Conservation (phyloP, 1,140 invertebrate species). For the Leptestheria dahalacensis region DNA sequence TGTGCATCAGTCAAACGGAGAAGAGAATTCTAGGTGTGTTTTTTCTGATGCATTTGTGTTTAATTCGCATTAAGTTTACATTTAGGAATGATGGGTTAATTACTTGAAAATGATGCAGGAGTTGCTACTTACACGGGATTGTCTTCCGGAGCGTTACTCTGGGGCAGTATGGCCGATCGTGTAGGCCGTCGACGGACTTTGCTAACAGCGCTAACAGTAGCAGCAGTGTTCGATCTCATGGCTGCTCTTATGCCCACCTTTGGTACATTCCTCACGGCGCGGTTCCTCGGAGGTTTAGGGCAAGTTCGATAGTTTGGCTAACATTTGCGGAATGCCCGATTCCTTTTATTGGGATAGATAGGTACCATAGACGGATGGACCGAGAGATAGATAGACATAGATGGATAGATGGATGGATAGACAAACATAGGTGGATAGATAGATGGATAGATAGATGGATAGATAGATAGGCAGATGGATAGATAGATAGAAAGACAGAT, state of each 20-base stretch:
- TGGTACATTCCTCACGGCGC: constrained; percentile 58
- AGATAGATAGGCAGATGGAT: too few relatives aligned
- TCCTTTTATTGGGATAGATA: too few relatives aligned
- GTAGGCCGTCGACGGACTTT: constrained; percentile 46
- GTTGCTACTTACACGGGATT: constrained; percentile 51
- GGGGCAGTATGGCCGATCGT: constrained; percentile 54
- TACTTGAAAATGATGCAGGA: constrained; percentile 32
- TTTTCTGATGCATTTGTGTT: not conserved
- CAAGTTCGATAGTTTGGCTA: too few relatives aligned
- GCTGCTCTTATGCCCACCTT: constrained; percentile 64
- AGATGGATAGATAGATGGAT: too few relatives aligned
- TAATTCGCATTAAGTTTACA: too few relatives aligned
- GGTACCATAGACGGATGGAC: too few relatives aligned
- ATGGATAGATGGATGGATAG: too few relatives aligned
- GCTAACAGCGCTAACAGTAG: constrained; percentile 52
- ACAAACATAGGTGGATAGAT: too few relatives aligned
- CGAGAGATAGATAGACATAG: too few relatives aligned
- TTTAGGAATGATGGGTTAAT: not conserved
- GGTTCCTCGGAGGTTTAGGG: constrained; percentile 47
- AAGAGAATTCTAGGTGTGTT: constrained; percentile 63
- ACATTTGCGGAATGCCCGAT: too few relatives aligned
- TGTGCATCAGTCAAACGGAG: constrained; percentile 51
- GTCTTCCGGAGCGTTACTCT: constrained; percentile 51
- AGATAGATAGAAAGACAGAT: too few relatives aligned
- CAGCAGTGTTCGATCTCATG: constrained; percentile 51